Conservation (phyloP, 2,113 vertebrate species). For the Podarcis muralis region DNA sequence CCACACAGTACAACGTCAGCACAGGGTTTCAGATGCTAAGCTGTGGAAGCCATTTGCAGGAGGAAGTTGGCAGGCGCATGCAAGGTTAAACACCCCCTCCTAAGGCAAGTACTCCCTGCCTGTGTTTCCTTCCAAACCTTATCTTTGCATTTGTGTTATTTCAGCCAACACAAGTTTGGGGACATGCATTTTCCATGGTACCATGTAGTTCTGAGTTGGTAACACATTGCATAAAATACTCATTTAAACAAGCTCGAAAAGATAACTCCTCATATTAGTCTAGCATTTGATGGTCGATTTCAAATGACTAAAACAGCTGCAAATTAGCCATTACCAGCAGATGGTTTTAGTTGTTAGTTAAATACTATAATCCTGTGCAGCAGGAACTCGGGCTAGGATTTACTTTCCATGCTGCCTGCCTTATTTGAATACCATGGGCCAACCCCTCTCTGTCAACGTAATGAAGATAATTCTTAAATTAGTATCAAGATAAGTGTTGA, state of each 20-base stretch:
- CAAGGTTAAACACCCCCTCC: neutral
- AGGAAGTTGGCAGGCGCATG: neutral
- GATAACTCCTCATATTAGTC: neutral
- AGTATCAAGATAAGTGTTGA: neutral
- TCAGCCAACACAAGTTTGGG: neutral
- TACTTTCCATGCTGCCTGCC: neutral
- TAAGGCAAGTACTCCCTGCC: neutral
- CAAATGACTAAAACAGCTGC: neutral
- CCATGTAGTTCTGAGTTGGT: neutral
- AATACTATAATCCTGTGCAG: conserved; percentile 15
- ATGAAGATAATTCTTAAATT: neutral
- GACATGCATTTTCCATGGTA: neutral
- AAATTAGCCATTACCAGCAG: neutral
- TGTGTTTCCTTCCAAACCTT: neutral
- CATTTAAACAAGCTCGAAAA: conserved; percentile 17
- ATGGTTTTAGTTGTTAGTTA: conserved; percentile 12
- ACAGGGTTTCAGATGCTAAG: neutral
- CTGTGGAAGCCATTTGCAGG: neutral
- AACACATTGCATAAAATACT: neutral
- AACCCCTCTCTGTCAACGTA: neutral
- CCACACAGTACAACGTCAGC: neutral
- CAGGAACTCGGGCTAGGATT: neutral
- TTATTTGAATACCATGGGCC: neutral
- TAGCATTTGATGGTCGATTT: conserved; percentile 25
- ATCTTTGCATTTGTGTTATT: neutral